Percentiles rank a stretch among this genome's conserved stretches.
phyloP scores from a whole-genome alignment of 2,888 invertebrate genomes.

The Netelia virgata region DNA sequence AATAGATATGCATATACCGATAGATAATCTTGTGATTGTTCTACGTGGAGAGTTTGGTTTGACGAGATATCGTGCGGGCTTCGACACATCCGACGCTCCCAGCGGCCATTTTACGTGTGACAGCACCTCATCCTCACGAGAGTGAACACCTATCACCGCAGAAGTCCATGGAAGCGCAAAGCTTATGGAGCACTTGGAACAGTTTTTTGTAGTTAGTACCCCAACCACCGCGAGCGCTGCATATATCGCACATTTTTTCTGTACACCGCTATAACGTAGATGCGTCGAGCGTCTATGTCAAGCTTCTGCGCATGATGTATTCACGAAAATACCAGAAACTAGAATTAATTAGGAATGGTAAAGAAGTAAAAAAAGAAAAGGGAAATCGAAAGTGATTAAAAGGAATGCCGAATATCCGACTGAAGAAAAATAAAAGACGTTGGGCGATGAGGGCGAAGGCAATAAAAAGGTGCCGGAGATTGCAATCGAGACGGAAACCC shows the following conservation, averaged over 20 bases:
- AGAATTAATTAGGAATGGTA: not conserved
- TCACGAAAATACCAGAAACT: not conserved
- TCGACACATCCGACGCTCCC: not conserved
- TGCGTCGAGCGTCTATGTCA: too few species aligned
- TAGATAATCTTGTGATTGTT: not conserved
- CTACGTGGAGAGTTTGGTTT: not conserved
- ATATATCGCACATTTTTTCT: too few species aligned
- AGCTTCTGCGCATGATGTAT: not conserved
- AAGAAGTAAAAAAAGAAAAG: slow-evolving; percentile 42
- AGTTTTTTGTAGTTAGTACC: too few species aligned
- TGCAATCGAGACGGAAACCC: slow-evolving; percentile 51
- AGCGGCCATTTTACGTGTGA: not conserved
- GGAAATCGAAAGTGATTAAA: slow-evolving; percentile 59
- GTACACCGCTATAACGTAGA: too few species aligned
- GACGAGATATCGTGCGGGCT: not conserved
- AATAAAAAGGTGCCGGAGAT: slow-evolving; percentile 47
- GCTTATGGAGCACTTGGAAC: too few species aligned
- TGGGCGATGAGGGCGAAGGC: slow-evolving; percentile 21
- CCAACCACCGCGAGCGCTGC: too few species aligned
- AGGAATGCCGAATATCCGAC: not conserved
- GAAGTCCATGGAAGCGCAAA: too few species aligned
- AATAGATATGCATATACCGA: not conserved
- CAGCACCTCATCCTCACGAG: not conserved
- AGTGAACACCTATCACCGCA: too few species aligned
- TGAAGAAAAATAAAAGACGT: not conserved